These are phyloP conservation scores for Lysiphlebus fabarum DNA, from an alignment of 1,140 invertebrate species.

Conservation along the genomic window DNA sequence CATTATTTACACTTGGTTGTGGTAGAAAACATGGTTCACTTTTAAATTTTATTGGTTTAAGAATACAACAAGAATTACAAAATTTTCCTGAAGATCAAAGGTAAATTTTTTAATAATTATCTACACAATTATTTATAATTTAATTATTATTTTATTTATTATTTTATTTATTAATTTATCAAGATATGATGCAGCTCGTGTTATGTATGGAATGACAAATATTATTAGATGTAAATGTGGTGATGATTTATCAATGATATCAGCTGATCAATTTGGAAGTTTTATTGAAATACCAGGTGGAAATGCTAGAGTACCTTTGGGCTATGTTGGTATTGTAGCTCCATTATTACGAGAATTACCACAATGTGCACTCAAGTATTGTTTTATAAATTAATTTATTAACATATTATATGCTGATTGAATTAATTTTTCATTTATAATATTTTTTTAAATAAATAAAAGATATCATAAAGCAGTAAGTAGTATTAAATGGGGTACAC, in stretches of 20 bases:
- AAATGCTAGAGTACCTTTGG: slow-evolving; percentile 61
- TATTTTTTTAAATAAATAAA: slow-evolving; percentile 30
- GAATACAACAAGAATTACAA: slow-evolving; percentile 65
- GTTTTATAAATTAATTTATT: not conserved
- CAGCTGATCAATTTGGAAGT: slow-evolving; percentile 65
- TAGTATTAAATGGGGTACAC: slow-evolving; percentile 62
- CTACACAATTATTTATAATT: slow-evolving; percentile 6
- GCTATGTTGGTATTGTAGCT: slow-evolving; percentile 63
- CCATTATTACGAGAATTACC: slow-evolving; percentile 62
- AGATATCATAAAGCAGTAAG: slow-evolving; percentile 64
- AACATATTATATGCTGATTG: no score
- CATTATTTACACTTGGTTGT: slow-evolving; percentile 60
- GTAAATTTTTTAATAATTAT: slow-evolving; percentile 23
- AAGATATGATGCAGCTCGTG: slow-evolving; percentile 62
- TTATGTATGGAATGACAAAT: slow-evolving; percentile 65
- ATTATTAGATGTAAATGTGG: slow-evolving; percentile 60
- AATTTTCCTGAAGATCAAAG: slow-evolving; percentile 67
- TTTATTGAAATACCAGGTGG: slow-evolving; percentile 66
- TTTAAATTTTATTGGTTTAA: slow-evolving; percentile 61
- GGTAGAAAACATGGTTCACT: slow-evolving; percentile 61
- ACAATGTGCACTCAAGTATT: slow-evolving; percentile 44
- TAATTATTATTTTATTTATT: not conserved
- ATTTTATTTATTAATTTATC: slow-evolving; percentile 11
- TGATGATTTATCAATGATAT: slow-evolving; percentile 63
- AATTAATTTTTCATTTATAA: no score